Base-by-base conservation (phyloP, 2,113 vertebrate genomes). In the Elanoides forficatus region DNA sequence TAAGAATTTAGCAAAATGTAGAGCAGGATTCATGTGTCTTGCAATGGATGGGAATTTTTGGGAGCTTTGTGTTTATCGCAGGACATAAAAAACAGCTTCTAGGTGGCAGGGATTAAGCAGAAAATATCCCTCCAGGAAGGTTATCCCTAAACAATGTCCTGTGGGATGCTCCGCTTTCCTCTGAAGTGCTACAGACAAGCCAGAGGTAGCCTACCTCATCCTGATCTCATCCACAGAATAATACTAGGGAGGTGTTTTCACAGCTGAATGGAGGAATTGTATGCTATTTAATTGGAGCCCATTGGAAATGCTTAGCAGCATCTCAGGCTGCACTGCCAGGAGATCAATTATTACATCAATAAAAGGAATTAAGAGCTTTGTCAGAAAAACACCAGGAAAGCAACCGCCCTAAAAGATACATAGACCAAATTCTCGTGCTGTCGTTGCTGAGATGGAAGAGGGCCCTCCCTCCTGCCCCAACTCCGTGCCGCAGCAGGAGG, bases 281-380 rank as follows among this genome's bases (percentile, higher is more conserved):
- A 42, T 48, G 32, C 34, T 87, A 26, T 92, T 81, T 81, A 74
- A 90, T 72, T 32, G 29, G 2, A 94, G 55, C 34, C 79, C 27
- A 86, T 22, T 93, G 85, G 53, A 94, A 95, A 90, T 60, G 40
- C 52, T 73, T 78, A 84, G 56, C 34, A 83, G 47, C 50, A 78
- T 56, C 63, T 88, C 80, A 55, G 59, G 71, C 71, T 87, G 40
- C 68, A 59, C 72, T 81, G 45, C 67, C 88, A 94, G 63, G 86
- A 94, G 78, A 92, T 93, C 88, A 95, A 92, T 93, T 90, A 93
- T 85, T 89, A 74, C 45, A 89, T 63, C 68, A 92, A 86, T 91
- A 90, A 81, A 94, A 92, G 48, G 63, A 94, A 94, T 95, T 92
- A 95, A 96, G 78, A 86, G 70, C 47, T 91, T 82, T 91, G 62